A percentile compares a stretch with the other conserved stretches of the same genome.
Evolutionary conservation across 2,888 invertebrate species (phyloP).

Genomic region (Oscheius sp.): DNA sequence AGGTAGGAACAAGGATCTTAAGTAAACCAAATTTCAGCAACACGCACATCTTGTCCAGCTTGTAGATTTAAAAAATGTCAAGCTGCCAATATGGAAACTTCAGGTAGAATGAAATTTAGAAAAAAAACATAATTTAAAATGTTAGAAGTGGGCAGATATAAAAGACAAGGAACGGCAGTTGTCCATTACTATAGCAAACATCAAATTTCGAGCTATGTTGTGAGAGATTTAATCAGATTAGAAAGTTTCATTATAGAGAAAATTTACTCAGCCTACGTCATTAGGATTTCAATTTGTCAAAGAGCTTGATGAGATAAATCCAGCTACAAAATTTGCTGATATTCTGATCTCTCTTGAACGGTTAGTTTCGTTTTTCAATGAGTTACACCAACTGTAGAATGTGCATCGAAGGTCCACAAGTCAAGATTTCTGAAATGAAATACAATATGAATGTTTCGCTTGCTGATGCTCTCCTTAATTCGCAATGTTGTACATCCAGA

Average conservation of each 20-base stretch:
- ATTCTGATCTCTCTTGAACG: not conserved
- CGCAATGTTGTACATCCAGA: not conserved
- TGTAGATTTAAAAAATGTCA: conserved; percentile 9
- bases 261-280: not conserved
- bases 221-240: not conserved
- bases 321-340: not conserved
- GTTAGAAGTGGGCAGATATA: not conserved
- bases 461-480: not conserved
- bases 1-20: not conserved
- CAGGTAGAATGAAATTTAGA: not conserved
- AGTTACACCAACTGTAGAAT: not conserved
- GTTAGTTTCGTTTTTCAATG: too few relatives aligned
- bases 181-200: not conserved
- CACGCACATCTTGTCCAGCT: not conserved
- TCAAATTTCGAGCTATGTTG: not conserved
- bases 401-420: not conserved
- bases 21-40: not conserved
- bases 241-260: not conserved
- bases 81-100: not conserved
- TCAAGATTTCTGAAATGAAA: not conserved
- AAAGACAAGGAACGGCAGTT: not conserved
- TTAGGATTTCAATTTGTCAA: conserved; percentile 8
- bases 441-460: not conserved
- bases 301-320: not conserved
- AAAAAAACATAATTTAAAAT: not conserved